These are phyloP conservation scores for Babyrousa celebensis DNA, from an alignment of 2,797 vertebrate genomes.

Conservation along the genomic window DNA sequence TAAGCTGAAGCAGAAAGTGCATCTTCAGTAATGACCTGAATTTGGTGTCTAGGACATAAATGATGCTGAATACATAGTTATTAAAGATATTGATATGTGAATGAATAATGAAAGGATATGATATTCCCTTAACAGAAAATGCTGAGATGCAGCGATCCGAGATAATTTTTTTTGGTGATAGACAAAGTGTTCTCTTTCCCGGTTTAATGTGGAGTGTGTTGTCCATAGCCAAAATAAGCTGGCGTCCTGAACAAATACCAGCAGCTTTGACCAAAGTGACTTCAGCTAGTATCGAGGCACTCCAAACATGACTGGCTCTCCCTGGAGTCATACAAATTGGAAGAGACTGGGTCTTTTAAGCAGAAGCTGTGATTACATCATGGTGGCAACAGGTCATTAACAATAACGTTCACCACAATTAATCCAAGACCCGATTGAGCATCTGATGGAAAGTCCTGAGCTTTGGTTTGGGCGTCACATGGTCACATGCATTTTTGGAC, in stretches of 20 bases:
- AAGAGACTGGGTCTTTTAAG: constrained; percentile 80
- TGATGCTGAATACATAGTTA: not conserved
- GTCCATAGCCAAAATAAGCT: constrained; percentile 70
- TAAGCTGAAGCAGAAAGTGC: not conserved
- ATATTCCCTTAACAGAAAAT: not conserved
- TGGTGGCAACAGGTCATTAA: constrained; percentile 55
- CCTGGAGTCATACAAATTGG: constrained; percentile 81
- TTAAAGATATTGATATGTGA: not conserved
- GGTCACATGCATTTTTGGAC: constrained; percentile 77
- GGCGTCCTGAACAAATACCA: constrained; percentile 82
- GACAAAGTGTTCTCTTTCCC: not conserved
- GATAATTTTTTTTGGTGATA: not conserved
- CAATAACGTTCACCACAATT: not conserved
- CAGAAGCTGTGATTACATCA: constrained; percentile 67
- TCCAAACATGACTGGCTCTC: constrained; percentile 81
- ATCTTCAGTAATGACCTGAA: not conserved
- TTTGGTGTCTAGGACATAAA: accelerated
- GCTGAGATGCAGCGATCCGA: not conserved
- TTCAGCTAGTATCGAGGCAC: constrained; percentile 68
- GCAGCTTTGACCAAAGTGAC: constrained; percentile 65
- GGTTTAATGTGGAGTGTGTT: constrained; percentile 71
- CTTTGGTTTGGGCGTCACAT: constrained; percentile 79
- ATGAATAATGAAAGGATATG: not conserved
- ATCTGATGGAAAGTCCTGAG: constrained; percentile 84
- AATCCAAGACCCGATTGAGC: constrained; percentile 73